Evolutionary conservation across 2,888 invertebrate genomes (phyloP), one percentile per base, ranked within the genome.

Genomic region (Lasius platythorax): DNA sequence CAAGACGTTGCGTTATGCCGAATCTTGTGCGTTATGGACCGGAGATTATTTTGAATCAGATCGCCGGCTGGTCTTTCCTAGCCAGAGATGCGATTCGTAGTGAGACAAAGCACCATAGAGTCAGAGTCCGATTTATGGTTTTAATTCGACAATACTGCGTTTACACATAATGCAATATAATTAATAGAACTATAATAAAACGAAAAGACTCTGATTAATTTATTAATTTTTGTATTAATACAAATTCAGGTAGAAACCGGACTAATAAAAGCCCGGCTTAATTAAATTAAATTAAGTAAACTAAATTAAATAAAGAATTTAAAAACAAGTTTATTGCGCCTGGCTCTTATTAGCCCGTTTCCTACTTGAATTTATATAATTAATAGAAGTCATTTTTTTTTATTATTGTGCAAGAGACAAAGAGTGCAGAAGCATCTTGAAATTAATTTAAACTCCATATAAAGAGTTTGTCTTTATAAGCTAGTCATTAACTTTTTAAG

Each of bases 31-130:
- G 23, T 23, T 23, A 23, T 23, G 23, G 23, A 23, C 2, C 11
- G 58, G 72, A 78, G 82, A 79, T 9, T 53, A 67, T 12, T 37
- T 43, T n/a, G 40, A 12, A 53, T 53, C 30, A 15, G 30, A 56
- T 70, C 43, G 11, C 6, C 8, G 46, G 46, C 28, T 8, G 15
- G 6, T 37, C 33, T 15, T 8, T 15, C 23, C 11, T 6, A n/a
- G 66, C 18, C 8, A 9, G 64, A 64, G 18, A 46, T 9, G 9
- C 18, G 58, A 40, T 18, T 43, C 61, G 9, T 33, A n/a, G 12
- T 4, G 15, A 56, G 15, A 56, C 1, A 3, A 56, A 12, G 3
- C 11, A n/a, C 8, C 8, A 61, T 6, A 28, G 3, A 73, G 12
- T 53, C 28, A 15, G 12, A 11, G 40, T 68, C 1, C 12, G 9